phyloP scores from a whole-genome alignment of 1,140 invertebrate species.

The Dreissena rostriformis region DNA sequence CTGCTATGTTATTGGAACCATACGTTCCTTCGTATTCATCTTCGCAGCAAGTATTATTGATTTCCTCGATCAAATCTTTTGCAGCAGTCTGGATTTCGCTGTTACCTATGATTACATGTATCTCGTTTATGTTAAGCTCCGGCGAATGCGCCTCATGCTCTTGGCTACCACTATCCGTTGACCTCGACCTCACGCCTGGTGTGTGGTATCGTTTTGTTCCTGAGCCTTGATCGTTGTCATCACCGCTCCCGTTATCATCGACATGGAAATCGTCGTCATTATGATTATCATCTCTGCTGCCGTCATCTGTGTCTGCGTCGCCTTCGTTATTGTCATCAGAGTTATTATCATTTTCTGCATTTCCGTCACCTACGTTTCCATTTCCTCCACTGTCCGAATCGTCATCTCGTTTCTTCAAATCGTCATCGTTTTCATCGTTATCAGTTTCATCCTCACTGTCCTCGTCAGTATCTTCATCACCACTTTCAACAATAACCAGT shows the following conservation, averaged over 20 bases:
- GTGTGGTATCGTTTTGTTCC: slow-evolving; percentile 9
- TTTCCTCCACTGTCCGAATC: slow-evolving; percentile 31
- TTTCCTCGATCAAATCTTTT: too few relatives aligned
- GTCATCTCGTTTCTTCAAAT: slow-evolving; percentile 42
- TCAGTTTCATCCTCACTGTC: slow-evolving; percentile 54
- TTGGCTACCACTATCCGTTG: background rate
- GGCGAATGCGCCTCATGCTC: too few relatives aligned
- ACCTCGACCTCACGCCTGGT: slow-evolving; percentile 13
- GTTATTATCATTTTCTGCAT: slow-evolving; percentile 27
- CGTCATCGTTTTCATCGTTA: slow-evolving; percentile 50
- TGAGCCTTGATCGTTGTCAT: background rate
- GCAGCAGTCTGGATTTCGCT: too few relatives aligned
- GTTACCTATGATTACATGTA: too few relatives aligned
- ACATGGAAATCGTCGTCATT: slow-evolving; percentile 7
- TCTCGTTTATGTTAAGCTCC: too few relatives aligned
- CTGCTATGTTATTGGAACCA: too few relatives aligned
- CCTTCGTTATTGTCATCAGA: slow-evolving; percentile 14
- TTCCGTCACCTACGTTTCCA: slow-evolving; percentile 47
- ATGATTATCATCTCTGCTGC: background rate
- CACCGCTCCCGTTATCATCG: background rate
- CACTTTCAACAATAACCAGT: slow-evolving; percentile 39
- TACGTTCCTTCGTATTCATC: too few relatives aligned
- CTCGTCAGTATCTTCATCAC: slow-evolving; percentile 46
- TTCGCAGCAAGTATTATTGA: too few relatives aligned
- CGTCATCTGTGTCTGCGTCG: background rate